Evolutionary conservation across 2,797 vertebrate genomes (phyloP).

Genomic region (Poeciliopsis turneri): DNA sequence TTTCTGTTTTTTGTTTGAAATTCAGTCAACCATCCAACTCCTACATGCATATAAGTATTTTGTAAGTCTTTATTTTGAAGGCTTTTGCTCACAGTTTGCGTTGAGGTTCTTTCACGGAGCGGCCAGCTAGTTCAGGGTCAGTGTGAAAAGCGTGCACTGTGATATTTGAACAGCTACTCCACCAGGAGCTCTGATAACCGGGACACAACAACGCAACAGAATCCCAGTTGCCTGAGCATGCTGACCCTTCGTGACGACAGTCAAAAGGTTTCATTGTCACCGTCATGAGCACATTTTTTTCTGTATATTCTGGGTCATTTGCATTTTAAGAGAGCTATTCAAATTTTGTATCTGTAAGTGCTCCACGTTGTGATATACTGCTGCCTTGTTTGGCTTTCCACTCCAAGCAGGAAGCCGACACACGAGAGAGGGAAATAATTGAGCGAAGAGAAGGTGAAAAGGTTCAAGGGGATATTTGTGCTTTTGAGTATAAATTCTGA

Average conservation of each 20-base stretch:
- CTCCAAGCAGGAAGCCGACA: constrained; percentile 1
- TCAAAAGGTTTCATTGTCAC: constrained; percentile 2
- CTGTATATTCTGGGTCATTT: not conserved
- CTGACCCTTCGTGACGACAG: constrained; percentile 20
- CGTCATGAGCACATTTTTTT: not conserved
- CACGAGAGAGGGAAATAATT: constrained; percentile 13
- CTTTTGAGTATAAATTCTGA: constrained; percentile 30
- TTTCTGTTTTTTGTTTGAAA: not conserved
- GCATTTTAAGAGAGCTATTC: constrained; percentile 17
- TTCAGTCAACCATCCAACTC: not conserved
- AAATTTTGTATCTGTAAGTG: constrained; percentile 6
- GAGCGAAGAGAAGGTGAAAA: constrained; percentile 13
- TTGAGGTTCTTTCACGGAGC: constrained; percentile 42
- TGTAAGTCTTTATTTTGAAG: not conserved
- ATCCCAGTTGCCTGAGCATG: constrained; percentile 1
- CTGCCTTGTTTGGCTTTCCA: constrained; percentile 14
- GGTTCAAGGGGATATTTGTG: constrained; percentile 37
- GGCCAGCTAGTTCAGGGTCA: constrained; percentile 77
- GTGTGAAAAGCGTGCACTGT: constrained; percentile 58
- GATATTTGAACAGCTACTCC: constrained; percentile 56
- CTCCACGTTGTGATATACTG: constrained; percentile 32
- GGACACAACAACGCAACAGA: constrained; percentile 50
- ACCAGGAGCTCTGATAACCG: constrained; percentile 56
- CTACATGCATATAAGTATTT: not conserved
- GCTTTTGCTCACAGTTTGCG: not conserved